phyloP scores from a whole-genome alignment of 2,888 invertebrate genomes.

The Dendrolimus houi region DNA sequence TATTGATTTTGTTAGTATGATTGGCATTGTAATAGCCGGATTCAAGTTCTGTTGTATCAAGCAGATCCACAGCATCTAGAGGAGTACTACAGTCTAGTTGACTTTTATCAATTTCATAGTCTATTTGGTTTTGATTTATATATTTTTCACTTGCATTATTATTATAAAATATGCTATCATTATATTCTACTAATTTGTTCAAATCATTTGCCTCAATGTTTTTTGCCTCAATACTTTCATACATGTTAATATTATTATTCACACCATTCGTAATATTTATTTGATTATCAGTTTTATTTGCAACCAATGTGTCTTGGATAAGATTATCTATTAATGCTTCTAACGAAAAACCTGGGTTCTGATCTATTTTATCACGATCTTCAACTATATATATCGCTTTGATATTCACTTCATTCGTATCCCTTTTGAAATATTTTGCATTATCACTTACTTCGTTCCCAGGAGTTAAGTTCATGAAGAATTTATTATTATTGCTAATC shows the following conservation, averaged over 20 bases:
- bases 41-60: neutral
- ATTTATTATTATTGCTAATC: constrained; percentile 10
- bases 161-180: too few species aligned
- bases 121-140: too few species aligned
- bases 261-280: constrained; percentile 4
- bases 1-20: too few species aligned
- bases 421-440: constrained; percentile 43
- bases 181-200: too few species aligned
- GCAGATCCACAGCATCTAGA: neutral
- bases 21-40: too few species aligned
- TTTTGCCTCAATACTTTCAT: too few species aligned
- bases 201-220: too few species aligned
- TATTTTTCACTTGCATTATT: too few species aligned
- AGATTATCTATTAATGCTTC: constrained; percentile 46
- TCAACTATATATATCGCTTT: constrained; percentile 24
- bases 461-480: constrained; percentile 16
- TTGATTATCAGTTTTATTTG: constrained; percentile 6
- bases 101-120: neutral
- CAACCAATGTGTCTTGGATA: constrained; percentile 33
- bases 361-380: constrained; percentile 20
- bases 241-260: neutral
- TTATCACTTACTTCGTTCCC: constrained; percentile 13
- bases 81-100: neutral
- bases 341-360: constrained; percentile 30
- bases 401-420: constrained; percentile 23